Percentiles rank a stretch among this genome's conserved stretches.
phyloP scores from a whole-genome alignment of 30 jellyfish, hydroid and myxozoan genomes.

The Chrysaora quinquecirrha region DNA sequence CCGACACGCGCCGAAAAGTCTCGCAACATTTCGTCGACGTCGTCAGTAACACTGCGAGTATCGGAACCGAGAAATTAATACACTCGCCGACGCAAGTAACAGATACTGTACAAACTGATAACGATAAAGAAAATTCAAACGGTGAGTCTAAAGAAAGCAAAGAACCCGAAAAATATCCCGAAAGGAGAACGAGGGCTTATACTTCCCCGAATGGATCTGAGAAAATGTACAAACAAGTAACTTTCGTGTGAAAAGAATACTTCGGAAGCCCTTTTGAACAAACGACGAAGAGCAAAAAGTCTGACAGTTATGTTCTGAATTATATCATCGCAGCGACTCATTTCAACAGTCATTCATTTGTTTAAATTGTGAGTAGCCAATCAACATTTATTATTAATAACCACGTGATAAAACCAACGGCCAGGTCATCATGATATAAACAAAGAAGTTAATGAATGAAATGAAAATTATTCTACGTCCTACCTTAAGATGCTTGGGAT shows the following conservation, averaged over 20 bases:
- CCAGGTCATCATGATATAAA: too few relatives aligned
- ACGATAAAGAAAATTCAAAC: not conserved
- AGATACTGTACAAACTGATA: not conserved
- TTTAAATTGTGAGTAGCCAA: too few relatives aligned
- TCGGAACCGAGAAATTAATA: constrained; percentile 10
- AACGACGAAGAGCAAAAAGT: too few relatives aligned
- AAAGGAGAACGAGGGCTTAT: constrained; percentile 21
- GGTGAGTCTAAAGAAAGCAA: not conserved
- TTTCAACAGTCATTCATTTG: too few relatives aligned
- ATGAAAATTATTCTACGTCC: too few relatives aligned
- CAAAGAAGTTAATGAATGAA: too few relatives aligned
- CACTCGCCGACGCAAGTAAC: not conserved
- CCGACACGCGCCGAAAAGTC: constrained; percentile 17
- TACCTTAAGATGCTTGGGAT: too few relatives aligned
- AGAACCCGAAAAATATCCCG: constrained; percentile 13
- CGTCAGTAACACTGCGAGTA: constrained; percentile 49
- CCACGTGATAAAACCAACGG: too few relatives aligned
- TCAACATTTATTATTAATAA: too few relatives aligned
- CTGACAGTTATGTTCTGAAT: too few relatives aligned
- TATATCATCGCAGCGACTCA: too few relatives aligned
- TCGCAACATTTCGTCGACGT: constrained; percentile 71
- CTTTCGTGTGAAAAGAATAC: constrained; percentile 51
- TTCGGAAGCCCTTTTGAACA: too few relatives aligned
- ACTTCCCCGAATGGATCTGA: constrained; percentile 56
- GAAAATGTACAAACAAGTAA: constrained; percentile 66